These are phyloP conservation scores for Hiodon alosoides DNA, from an alignment of 2,113 vertebrate species.

Conservation along the genomic window DNA sequence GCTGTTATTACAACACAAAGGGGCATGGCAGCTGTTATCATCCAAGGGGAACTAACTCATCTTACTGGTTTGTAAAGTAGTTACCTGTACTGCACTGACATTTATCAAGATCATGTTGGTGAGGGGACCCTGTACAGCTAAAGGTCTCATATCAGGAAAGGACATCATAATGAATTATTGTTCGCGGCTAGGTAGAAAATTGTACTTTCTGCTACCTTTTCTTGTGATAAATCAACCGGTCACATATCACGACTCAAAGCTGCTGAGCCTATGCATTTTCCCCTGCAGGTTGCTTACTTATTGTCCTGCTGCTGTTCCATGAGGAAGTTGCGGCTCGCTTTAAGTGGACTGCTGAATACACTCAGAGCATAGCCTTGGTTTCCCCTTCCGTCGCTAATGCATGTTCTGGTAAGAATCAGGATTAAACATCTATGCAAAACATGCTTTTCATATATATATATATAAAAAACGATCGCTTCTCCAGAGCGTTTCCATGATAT, in stretches of 20 bases:
- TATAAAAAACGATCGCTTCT: too few relatives aligned
- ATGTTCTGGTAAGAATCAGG: too few relatives aligned
- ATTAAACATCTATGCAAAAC: too few relatives aligned
- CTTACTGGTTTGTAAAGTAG: slow-evolving; percentile 97
- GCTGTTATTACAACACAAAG: slow-evolving; percentile 80
- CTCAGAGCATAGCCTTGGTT: too few relatives aligned
- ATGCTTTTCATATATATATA: too few relatives aligned
- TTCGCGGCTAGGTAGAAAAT: slow-evolving; percentile 98
- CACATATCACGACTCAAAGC: slow-evolving; percentile 85
- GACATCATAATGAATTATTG: slow-evolving; percentile 99
- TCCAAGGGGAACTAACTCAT: slow-evolving; percentile 74
- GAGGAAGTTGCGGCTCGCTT: not conserved
- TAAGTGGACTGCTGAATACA: not conserved
- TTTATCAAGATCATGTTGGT: slow-evolving; percentile 94
- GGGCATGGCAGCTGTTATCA: slow-evolving; percentile 75
- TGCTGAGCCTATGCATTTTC: slow-evolving; percentile 80
- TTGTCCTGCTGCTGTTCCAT: not conserved
- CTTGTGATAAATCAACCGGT: slow-evolving; percentile 95
- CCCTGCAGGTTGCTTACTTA: not conserved
- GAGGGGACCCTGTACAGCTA: slow-evolving; percentile 75
- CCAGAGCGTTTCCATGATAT: too few relatives aligned
- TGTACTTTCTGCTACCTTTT: slow-evolving; percentile 95
- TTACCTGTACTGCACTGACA: slow-evolving; percentile 93
- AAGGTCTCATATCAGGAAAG: slow-evolving; percentile 89
- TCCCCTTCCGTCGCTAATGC: not conserved